These are phyloP conservation scores for Brachystomella parvula DNA, from an alignment of 1,140 invertebrate genomes.

Conservation along the genomic window DNA sequence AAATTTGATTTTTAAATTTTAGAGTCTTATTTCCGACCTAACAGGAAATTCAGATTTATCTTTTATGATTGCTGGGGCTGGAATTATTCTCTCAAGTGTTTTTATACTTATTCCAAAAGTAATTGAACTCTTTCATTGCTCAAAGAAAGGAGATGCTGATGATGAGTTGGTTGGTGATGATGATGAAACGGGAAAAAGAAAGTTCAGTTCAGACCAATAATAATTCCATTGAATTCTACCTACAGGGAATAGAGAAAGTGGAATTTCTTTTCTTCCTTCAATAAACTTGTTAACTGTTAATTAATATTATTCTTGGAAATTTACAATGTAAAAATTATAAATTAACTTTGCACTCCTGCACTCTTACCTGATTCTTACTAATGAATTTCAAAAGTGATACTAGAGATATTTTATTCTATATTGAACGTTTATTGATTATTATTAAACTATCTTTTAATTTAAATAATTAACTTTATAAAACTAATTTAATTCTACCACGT, in stretches of 20 bases:
- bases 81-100: slow-evolving; percentile 34
- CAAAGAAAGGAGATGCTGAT: background rate
- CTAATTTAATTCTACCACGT: no score
- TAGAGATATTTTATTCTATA: no score
- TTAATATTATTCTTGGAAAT: no score
- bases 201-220: background rate
- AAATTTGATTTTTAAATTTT: background rate
- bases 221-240: background rate
- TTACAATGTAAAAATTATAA: no score
- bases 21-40: slow-evolving; percentile 34
- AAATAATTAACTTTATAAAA: no score
- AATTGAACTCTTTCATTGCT: slow-evolving; percentile 11
- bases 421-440: no score
- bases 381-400: no score
- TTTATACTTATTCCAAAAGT: slow-evolving; percentile 36
- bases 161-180: background rate
- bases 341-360: no score
- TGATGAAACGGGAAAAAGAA: background rate
- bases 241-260: background rate
- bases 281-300: background rate
- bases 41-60: slow-evolving; percentile 31
- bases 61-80: slow-evolving; percentile 33
- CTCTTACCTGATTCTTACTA: no score
- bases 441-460: no score
- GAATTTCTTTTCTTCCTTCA: background rate